phyloP scores from a whole-genome alignment of 23 tunicate species.

The Phallusia fumigata region DNA sequence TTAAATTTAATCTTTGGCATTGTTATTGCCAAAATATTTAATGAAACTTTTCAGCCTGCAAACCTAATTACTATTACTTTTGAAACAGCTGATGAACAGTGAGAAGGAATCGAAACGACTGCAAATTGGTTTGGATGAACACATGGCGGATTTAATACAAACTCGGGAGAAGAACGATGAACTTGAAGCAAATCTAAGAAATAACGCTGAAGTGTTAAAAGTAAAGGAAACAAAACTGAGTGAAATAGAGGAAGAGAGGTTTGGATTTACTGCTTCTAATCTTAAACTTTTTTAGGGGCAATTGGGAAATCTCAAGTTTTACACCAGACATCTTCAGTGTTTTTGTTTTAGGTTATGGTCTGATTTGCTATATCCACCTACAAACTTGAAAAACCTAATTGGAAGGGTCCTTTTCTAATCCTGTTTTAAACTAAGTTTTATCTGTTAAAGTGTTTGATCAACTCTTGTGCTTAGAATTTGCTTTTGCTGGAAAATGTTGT shows the following conservation, averaged over 20 bases:
- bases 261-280: background rate
- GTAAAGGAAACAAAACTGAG: slow-evolving; percentile 14
- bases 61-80: background rate
- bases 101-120: slow-evolving; percentile 55
- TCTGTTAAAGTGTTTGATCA: too few species aligned
- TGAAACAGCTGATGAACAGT: slow-evolving; percentile 61
- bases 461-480: too few species aligned
- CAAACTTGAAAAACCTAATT: too few species aligned
- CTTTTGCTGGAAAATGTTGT: too few species aligned
- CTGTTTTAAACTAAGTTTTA: too few species aligned
- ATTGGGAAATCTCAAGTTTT: background rate
- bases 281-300: background rate
- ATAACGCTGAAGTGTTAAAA: slow-evolving; percentile 11
- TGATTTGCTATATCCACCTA: too few species aligned
- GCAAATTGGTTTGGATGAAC: slow-evolving; percentile 47
- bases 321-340: background rate
- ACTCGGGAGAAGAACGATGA: slow-evolving; percentile 57
- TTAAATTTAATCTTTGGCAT: too few species aligned
- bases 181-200: slow-evolving; percentile 37
- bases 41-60: too few species aligned
- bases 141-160: slow-evolving; percentile 66
- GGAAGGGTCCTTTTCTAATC: too few species aligned
- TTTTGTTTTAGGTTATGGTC: too few species aligned
- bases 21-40: too few species aligned
- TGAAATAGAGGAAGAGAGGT: background rate